These are phyloP conservation scores for Dryocosmus kuriphilus DNA, from an alignment of 2,888 invertebrate species.

Conservation along the genomic window DNA sequence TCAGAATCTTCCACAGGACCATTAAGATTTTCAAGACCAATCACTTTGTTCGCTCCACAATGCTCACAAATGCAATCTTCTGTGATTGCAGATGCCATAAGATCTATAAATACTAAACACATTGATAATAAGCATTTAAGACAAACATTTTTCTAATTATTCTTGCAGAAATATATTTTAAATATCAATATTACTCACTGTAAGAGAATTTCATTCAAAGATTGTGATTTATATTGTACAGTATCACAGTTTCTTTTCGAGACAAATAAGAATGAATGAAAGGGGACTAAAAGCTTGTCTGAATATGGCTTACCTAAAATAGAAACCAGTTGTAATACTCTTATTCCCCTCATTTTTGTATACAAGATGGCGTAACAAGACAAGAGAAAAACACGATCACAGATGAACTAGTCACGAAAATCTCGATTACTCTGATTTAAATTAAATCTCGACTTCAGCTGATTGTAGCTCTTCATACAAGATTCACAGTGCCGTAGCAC, in stretches of 20 bases:
- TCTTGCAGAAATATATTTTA: no score
- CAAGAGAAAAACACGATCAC: slow-evolving; percentile 4
- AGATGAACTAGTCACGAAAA: slow-evolving; percentile 6
- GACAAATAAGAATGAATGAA: background rate
- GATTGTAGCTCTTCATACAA: background rate
- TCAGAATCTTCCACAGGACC: slow-evolving; percentile 63
- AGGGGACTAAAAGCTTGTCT: no score
- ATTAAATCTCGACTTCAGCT: background rate
- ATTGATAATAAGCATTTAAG: background rate
- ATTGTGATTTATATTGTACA: background rate
- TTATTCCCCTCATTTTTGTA: slow-evolving; percentile 36
- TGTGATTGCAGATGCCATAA: slow-evolving; percentile 15
- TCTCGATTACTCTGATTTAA: slow-evolving; percentile 29
- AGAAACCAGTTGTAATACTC: slow-evolving; percentile 23
- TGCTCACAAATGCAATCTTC: slow-evolving; percentile 61
- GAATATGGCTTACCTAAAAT: slow-evolving; percentile 23
- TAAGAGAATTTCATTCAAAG: no score
- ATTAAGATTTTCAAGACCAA: slow-evolving; percentile 57
- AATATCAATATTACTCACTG: slow-evolving; percentile 10
- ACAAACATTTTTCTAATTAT: no score
- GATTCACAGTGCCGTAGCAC: slow-evolving; percentile 7
- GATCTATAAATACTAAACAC: slow-evolving; percentile 9
- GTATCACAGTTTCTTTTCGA: background rate
- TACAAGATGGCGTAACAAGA: background rate
- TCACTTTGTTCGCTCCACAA: slow-evolving; percentile 61